Evolutionary conservation across 2,113 vertebrate species (phyloP).

Genomic region (Jacana jacana): DNA sequence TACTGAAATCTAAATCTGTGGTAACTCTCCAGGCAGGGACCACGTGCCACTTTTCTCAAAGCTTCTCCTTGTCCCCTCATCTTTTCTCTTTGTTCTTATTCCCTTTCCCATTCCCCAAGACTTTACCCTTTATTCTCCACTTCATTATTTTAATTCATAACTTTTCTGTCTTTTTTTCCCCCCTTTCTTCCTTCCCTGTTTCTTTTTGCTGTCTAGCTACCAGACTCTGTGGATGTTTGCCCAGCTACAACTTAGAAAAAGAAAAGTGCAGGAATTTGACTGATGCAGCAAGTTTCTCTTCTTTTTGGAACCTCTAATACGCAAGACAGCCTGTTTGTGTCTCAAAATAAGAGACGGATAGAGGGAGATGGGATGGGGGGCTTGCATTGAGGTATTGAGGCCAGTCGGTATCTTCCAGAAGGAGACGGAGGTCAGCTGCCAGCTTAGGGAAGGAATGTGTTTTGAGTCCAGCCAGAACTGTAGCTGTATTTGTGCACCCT

Average conservation of each 20-base stretch:
- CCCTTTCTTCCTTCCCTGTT: not conserved
- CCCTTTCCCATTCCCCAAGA: not conserved
- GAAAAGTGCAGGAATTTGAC: slow-evolving; percentile 11
- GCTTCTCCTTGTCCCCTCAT: not conserved
- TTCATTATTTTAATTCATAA: not conserved
- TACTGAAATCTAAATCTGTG: slow-evolving; percentile 41
- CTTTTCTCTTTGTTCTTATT: not conserved
- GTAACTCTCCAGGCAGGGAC: not conserved
- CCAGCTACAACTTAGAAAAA: not conserved
- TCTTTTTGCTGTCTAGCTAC: not conserved
- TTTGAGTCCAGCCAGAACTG: not conserved
- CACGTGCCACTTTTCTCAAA: not conserved
- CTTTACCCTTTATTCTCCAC: not conserved
- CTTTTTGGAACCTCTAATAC: not conserved
- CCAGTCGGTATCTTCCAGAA: slow-evolving; percentile 12
- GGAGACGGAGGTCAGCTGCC: not conserved
- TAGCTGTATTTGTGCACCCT: not conserved
- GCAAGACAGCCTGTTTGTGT: not conserved
- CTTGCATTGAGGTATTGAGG: not conserved
- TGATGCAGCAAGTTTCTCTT: slow-evolving; percentile 44
- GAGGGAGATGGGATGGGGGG: not conserved
- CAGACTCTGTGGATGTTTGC: not conserved
- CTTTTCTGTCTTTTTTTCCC: not conserved
- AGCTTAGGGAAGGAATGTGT: not conserved
- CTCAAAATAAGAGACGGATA: not conserved